Percentiles rank a stretch among this genome's conserved stretches.
Conservation (phyloP, 2,888 invertebrate species). For the Strigamia maritima region DNA sequence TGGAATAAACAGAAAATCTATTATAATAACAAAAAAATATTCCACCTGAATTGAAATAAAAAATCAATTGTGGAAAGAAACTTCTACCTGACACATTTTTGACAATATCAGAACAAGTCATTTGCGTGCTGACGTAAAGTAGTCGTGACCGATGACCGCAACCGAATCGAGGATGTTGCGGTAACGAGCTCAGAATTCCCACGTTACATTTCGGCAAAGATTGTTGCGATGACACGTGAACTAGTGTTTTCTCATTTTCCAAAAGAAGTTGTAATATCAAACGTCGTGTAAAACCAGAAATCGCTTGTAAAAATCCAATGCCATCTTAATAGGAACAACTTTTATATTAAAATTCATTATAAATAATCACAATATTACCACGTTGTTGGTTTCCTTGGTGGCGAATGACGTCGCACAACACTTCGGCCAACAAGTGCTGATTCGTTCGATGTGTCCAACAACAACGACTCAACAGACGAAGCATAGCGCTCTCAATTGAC, state of each 20-base stretch:
- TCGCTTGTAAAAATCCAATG: slow-evolving; percentile 46
- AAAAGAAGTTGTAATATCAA: slow-evolving; percentile 79
- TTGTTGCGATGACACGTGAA: slow-evolving; percentile 61
- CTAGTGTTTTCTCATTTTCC: slow-evolving; percentile 77
- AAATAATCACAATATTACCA: neutral
- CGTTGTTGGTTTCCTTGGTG: slow-evolving; percentile 55
- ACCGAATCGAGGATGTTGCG: slow-evolving; percentile 66
- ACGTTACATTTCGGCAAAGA: slow-evolving; percentile 41
- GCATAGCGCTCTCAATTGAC: slow-evolving; percentile 60
- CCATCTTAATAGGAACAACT: slow-evolving; percentile 38
- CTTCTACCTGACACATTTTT: slow-evolving; percentile 57
- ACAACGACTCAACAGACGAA: slow-evolving; percentile 76
- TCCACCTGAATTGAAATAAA: neutral
- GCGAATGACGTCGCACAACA: slow-evolving; percentile 72
- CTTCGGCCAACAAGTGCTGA: slow-evolving; percentile 75
- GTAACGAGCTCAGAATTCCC: slow-evolving; percentile 42
- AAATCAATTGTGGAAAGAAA: slow-evolving; percentile 44
- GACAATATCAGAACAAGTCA: slow-evolving; percentile 70
- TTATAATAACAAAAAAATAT: neutral
- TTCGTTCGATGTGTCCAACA: slow-evolving; percentile 80
- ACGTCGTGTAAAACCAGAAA: slow-evolving; percentile 83
- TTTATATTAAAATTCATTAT: neutral
- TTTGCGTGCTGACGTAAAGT: slow-evolving; percentile 70
- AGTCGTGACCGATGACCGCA: slow-evolving; percentile 69
- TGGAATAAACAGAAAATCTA: slow-evolving; percentile 25